Percentiles rank a stretch among this genome's conserved stretches.
Evolutionary conservation across 30 jellyfish, hydroid and myxozoan species (phyloP).

Genomic region (Turritopsis dohrnii): DNA sequence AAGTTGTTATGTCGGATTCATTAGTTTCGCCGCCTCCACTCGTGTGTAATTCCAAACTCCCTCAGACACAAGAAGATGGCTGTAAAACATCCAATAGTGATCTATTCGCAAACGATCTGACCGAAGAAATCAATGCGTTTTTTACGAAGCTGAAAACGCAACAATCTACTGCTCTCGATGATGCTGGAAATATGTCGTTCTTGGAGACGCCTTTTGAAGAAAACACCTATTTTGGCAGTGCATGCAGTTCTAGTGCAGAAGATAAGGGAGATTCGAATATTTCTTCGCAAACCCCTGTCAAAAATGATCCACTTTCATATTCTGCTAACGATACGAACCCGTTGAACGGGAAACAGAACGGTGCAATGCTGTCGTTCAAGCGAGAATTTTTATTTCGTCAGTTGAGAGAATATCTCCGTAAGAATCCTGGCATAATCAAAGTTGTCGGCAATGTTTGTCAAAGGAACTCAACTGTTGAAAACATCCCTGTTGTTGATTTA

Average conservation of each 20-base stretch:
- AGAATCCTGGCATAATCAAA: constrained; percentile 18
- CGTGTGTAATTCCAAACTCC: background rate
- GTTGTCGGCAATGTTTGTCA: constrained; percentile 13
- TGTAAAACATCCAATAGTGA: background rate
- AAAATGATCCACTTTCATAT: background rate
- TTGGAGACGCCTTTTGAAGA: background rate
- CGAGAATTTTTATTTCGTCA: constrained; percentile 18
- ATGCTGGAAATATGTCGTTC: background rate
- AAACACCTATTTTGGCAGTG: background rate
- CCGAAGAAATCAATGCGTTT: constrained; percentile 4
- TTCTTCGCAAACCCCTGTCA: background rate
- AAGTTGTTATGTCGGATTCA: background rate
- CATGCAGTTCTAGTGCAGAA: background rate
- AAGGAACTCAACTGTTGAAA: background rate
- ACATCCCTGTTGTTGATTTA: background rate
- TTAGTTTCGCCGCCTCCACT: background rate
- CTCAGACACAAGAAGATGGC: background rate
- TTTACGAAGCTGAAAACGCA: background rate
- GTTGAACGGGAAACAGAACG: background rate
- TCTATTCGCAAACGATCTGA: background rate
- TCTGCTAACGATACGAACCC: constrained; percentile 1
- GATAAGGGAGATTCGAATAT: background rate
- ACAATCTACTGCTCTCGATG: background rate
- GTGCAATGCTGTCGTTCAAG: constrained; percentile 3
- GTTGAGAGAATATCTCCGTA: constrained; percentile 2